These are phyloP conservation scores for Patella caerulea DNA, from an alignment of 2,888 invertebrate genomes.

Conservation along the genomic window DNA sequence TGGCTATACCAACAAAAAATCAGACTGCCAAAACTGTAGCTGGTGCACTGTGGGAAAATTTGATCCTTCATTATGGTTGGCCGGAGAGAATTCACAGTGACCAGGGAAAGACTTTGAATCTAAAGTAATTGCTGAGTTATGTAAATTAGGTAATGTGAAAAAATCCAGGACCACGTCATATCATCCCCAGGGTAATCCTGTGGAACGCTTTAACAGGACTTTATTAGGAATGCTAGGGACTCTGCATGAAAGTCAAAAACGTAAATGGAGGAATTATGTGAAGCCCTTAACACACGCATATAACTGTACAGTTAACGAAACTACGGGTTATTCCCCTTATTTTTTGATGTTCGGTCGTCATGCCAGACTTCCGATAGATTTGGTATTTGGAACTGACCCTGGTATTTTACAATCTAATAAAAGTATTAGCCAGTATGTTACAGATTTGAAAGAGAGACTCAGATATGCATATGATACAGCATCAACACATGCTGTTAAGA, in stretches of 20 bases:
- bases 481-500: not conserved
- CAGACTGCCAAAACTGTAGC: constrained; percentile 33
- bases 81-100: constrained; percentile 34
- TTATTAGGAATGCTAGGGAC: constrained; percentile 32
- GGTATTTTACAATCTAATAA: not conserved
- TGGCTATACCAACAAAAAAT: constrained; percentile 32
- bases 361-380: constrained; percentile 34
- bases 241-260: constrained; percentile 27
- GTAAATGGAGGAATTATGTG: constrained; percentile 35
- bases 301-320: constrained; percentile 30
- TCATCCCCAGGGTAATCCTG: constrained; percentile 39
- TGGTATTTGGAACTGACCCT: constrained; percentile 21
- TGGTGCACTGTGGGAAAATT: constrained; percentile 27
- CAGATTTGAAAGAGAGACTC: constrained; percentile 9
- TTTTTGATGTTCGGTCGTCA: constrained; percentile 35
- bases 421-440: constrained; percentile 7
- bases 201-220: constrained; percentile 34
- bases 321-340: constrained; percentile 34
- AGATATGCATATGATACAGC: constrained; percentile 21
- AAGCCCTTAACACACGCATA: constrained; percentile 28
- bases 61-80: constrained; percentile 34
- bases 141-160: constrained; percentile 24
- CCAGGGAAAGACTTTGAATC: constrained; percentile 36
- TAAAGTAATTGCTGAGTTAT: constrained; percentile 31
- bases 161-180: constrained; percentile 35